These are phyloP conservation scores for Perca schrenkii DNA, from an alignment of 2,113 vertebrate species.

Conservation along the genomic window DNA sequence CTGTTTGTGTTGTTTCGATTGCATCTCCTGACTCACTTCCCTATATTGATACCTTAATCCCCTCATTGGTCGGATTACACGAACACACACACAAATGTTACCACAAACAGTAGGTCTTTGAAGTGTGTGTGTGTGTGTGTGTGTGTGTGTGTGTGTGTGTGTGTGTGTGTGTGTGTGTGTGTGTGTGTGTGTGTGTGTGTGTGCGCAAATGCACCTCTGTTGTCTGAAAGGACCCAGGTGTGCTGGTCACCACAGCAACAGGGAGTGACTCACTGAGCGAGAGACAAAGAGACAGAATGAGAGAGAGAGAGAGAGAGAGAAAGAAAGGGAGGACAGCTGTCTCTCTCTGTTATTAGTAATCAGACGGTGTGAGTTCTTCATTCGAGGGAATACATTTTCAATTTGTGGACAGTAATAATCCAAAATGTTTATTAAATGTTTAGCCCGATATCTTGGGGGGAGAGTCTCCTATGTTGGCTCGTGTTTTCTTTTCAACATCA, in stretches of 20 bases:
- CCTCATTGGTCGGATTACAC: background rate
- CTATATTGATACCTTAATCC: background rate
- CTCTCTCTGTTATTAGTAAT: background rate
- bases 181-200: conserved; percentile 7
- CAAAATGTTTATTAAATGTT: too few species aligned
- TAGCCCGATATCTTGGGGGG: too few species aligned
- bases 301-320: too few species aligned
- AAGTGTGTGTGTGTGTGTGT: conserved; percentile 7
- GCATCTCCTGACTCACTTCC: conserved; percentile 1
- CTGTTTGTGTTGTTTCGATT: background rate
- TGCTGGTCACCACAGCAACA: conserved; percentile 53
- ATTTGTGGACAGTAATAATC: background rate
- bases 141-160: background rate
- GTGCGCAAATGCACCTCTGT: conserved; percentile 2
- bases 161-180: conserved; percentile 5
- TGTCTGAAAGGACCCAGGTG: conserved; percentile 69
- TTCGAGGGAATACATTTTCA: background rate
- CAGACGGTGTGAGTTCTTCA: background rate
- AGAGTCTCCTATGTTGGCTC: background rate
- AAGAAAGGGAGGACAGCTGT: background rate
- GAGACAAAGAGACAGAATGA: conserved; percentile 9
- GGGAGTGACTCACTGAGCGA: conserved; percentile 43
- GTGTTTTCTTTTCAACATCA: background rate
- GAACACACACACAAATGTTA: background rate
- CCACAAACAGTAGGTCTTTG: background rate